A percentile compares a stretch with the other conserved stretches of the same genome.
These are phyloP conservation scores for Alfaro cultratus DNA, from an alignment of 2,797 vertebrate genomes.

Conservation along the genomic window DNA sequence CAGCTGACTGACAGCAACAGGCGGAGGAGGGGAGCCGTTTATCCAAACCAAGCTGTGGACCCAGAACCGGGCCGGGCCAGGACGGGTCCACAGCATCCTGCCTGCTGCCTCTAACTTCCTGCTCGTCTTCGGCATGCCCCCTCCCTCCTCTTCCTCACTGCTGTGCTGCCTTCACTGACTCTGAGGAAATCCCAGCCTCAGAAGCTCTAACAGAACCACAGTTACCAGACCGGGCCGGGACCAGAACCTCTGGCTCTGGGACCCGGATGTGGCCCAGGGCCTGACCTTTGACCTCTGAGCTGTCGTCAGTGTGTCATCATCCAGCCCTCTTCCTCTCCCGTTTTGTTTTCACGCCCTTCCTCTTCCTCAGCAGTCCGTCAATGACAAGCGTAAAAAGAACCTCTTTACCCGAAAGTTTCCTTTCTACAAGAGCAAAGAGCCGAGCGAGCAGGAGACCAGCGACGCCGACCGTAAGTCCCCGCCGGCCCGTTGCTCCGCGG, in stretches of 20 bases:
- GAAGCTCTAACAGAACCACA: not conserved
- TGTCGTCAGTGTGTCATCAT: slow-evolving; percentile 61
- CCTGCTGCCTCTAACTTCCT: slow-evolving; percentile 6
- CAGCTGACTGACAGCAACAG: not conserved
- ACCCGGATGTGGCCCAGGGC: not conserved
- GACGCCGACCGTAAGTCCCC: slow-evolving; percentile 97
- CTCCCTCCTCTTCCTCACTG: slow-evolving; percentile 12
- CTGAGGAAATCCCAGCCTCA: slow-evolving; percentile 1
- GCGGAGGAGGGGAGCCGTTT: not conserved
- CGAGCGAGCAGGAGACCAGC: slow-evolving; percentile 97
- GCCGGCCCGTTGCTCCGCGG: slow-evolving; percentile 19
- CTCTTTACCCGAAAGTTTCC: slow-evolving; percentile 99
- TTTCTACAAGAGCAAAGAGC: slow-evolving; percentile 99
- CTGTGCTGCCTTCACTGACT: slow-evolving; percentile 42
- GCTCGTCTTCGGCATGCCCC: slow-evolving; percentile 48
- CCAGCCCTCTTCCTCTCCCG: slow-evolving; percentile 70
- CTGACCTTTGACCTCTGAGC: not conserved
- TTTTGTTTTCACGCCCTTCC: slow-evolving; percentile 40
- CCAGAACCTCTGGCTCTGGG: not conserved
- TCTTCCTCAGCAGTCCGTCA: slow-evolving; percentile 90
- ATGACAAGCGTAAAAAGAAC: slow-evolving; percentile 98
- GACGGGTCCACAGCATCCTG: not conserved
- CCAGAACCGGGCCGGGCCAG: not conserved
- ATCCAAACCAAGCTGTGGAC: not conserved
- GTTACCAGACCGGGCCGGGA: not conserved